Percentiles rank a stretch among this genome's conserved stretches.
Conservation (phyloP, 1,140 invertebrate genomes). For the Lepidotrigona ventralis region DNA sequence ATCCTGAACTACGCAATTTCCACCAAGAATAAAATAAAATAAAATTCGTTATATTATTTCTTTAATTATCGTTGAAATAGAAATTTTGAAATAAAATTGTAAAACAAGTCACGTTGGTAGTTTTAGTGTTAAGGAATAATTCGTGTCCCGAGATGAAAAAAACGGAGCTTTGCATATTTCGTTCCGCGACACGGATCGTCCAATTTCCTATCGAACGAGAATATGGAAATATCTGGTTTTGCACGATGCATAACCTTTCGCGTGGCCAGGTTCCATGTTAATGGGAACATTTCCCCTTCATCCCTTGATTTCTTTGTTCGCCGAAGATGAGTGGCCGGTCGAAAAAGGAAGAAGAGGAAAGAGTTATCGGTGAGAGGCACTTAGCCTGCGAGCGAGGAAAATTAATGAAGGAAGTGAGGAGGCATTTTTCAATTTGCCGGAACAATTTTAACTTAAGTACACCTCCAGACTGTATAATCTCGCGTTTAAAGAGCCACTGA, state of each 20-base stretch:
- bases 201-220: background rate
- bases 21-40: no score
- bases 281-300: background rate
- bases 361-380: background rate
- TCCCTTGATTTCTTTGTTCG: background rate
- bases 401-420: constrained; percentile 4
- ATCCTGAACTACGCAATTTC: no score
- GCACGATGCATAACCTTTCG: background rate
- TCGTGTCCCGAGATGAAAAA: no score
- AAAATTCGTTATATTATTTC: no score
- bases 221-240: background rate
- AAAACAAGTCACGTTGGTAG: no score
- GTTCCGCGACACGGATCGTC: background rate
- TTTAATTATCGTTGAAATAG: no score
- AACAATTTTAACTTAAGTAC: background rate
- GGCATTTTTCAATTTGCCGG: constrained; percentile 7
- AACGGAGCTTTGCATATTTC: background rate
- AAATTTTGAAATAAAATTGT: no score
- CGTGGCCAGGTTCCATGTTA: background rate
- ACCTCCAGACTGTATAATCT: background rate
- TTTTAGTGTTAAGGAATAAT: no score
- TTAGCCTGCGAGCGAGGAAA: constrained; percentile 4
- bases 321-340: background rate
- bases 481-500: constrained; percentile 73
- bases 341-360: constrained; percentile 4